Evolutionary conservation across 37 sponge, comb jelly and placozoan genomes (phyloP).

Genomic region (Corticium candelabrum): DNA sequence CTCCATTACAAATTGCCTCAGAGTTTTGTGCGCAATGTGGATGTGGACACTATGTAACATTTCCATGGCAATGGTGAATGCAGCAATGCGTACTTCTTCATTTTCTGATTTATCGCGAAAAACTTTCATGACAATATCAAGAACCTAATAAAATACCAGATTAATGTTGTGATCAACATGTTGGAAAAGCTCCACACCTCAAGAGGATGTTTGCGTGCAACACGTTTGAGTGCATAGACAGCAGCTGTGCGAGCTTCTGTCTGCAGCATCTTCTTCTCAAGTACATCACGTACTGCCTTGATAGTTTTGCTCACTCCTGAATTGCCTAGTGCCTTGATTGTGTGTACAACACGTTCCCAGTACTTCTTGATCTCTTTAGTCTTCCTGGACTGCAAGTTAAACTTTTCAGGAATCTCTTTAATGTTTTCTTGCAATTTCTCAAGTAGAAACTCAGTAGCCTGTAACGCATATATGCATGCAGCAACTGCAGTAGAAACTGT

Average conservation of each 20-base stretch:
- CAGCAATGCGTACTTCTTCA: background rate
- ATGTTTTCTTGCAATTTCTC: background rate
- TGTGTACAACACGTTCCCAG: background rate
- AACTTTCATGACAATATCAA: background rate
- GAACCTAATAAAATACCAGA: background rate
- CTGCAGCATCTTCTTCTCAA: background rate
- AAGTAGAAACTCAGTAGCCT: background rate
- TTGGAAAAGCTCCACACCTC: background rate
- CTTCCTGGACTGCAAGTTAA: background rate
- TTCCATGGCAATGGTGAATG: background rate
- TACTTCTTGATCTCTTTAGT: background rate
- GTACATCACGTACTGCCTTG: background rate
- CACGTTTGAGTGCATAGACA: background rate
- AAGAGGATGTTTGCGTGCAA: background rate
- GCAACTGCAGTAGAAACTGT: no score
- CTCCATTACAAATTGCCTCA: no score
- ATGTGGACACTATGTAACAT: no score
- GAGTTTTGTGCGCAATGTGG: no score
- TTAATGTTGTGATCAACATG: background rate
- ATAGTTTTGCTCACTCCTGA: background rate
- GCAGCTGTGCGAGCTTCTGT: background rate
- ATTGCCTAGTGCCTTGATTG: background rate
- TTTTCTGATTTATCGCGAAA: background rate
- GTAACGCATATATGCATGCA: background rate
- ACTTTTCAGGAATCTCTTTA: background rate